Evolutionary conservation across 2,797 vertebrate genomes (phyloP).

Genomic region (Chiloscyllium punctatum): DNA sequence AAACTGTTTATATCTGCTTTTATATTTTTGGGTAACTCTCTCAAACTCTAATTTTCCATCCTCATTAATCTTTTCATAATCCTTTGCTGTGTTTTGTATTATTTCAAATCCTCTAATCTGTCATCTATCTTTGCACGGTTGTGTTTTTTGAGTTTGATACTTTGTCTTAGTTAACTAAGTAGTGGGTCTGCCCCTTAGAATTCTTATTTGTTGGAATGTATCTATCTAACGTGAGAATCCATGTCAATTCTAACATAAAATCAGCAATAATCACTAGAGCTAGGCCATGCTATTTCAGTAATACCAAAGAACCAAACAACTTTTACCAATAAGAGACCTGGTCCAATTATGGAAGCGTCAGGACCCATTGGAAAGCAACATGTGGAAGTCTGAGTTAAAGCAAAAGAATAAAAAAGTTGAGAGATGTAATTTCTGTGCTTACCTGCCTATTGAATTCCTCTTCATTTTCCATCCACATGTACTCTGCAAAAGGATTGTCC

Average conservation of each 20-base stretch:
- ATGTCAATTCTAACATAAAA: not conserved
- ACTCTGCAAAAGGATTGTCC: conserved; percentile 83
- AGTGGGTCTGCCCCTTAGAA: too few relatives aligned
- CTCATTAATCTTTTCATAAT: too few relatives aligned
- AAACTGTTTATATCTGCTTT: too few relatives aligned
- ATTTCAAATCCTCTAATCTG: too few relatives aligned
- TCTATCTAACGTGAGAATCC: not conserved
- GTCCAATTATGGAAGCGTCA: not conserved
- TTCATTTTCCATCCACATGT: conserved; percentile 93
- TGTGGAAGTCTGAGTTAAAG: not conserved
- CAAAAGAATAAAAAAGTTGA: not conserved
- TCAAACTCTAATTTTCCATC: too few relatives aligned
- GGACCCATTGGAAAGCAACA: not conserved
- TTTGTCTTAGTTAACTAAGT: too few relatives aligned
- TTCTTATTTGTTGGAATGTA: too few relatives aligned
- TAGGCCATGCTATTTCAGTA: not conserved
- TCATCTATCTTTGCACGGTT: too few relatives aligned
- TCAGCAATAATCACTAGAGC: not conserved
- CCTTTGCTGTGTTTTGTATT: too few relatives aligned
- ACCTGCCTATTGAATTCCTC: conserved; percentile 88
- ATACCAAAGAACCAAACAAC: not conserved
- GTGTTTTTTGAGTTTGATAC: too few relatives aligned
- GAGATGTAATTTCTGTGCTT: not conserved
- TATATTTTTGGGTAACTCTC: too few relatives aligned
- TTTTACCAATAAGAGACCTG: not conserved